A percentile compares a stretch with the other conserved stretches of the same genome.
phyloP scores from a whole-genome alignment of 1,140 invertebrate species.

The Pseudoatta argentina region DNA sequence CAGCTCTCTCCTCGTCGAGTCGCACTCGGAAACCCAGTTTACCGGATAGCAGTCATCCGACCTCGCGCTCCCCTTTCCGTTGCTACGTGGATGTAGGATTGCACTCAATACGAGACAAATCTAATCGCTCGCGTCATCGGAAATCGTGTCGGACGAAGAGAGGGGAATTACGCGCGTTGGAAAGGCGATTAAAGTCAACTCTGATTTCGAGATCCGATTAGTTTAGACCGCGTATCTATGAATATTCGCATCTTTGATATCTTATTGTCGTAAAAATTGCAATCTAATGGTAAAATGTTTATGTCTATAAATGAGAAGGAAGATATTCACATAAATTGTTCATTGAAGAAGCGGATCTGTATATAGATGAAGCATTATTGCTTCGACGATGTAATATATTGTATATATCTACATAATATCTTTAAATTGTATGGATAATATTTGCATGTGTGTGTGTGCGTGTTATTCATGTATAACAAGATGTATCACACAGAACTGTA shows the following conservation, averaged over 20 bases:
- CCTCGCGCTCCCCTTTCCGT: constrained; percentile 8
- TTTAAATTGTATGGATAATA: neutral
- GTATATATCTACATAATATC: neutral
- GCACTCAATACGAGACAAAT: constrained; percentile 68
- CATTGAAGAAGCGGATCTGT: neutral
- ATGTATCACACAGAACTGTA: neutral
- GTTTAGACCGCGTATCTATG: neutral
- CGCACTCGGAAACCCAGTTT: constrained; percentile 73
- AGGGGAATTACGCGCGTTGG: constrained; percentile 35
- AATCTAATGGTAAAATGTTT: neutral
- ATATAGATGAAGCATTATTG: neutral
- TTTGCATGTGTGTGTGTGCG: neutral
- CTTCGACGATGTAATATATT: neutral
- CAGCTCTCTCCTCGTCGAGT: constrained; percentile 58
- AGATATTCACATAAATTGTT: neutral
- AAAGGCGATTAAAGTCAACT: constrained; percentile 36
- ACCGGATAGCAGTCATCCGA: constrained; percentile 67
- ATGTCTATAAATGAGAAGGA: neutral
- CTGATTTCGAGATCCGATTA: constrained; percentile 9
- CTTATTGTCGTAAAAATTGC: neutral
- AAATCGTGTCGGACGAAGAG: constrained; percentile 10
- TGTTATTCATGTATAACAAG: neutral
- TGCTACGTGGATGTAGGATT: constrained; percentile 49
- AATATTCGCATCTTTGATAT: neutral
- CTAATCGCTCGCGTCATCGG: constrained; percentile 72